These are phyloP conservation scores for Plusia festucae DNA, from an alignment of 2,888 invertebrate species.

Conservation along the genomic window DNA sequence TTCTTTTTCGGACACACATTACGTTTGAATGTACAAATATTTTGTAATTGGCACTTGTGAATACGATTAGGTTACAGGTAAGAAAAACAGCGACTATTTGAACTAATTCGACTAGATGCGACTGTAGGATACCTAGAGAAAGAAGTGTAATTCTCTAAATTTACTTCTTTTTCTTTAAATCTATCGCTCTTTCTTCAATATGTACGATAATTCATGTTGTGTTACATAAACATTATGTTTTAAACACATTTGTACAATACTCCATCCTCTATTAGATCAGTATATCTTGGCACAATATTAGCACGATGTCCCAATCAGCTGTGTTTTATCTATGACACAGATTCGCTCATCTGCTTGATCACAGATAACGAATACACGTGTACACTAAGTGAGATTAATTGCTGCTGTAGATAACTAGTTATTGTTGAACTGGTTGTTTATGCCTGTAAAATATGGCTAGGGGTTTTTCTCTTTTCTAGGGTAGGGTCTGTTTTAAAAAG, in stretches of 20 bases:
- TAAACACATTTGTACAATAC: neutral
- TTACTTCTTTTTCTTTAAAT: too few species aligned
- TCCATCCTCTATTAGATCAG: conserved; percentile 24
- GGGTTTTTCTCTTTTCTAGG: neutral
- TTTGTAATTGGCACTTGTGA: too few species aligned
- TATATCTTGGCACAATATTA: conserved; percentile 22
- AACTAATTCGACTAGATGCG: too few species aligned
- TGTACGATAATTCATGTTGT: too few species aligned
- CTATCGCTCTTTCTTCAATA: too few species aligned
- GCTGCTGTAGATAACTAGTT: conserved; percentile 39
- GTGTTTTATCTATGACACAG: conserved; percentile 46
- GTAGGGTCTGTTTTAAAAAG: neutral
- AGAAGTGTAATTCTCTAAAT: too few species aligned
- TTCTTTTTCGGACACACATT: too few species aligned
- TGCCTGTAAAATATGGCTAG: neutral
- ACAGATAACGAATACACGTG: conserved; percentile 33
- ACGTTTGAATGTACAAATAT: too few species aligned
- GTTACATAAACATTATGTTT: too few species aligned
- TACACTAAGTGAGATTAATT: conserved; percentile 47
- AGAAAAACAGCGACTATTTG: too few species aligned
- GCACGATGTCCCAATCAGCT: conserved; percentile 42
- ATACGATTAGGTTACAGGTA: too few species aligned
- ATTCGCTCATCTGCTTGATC: conserved; percentile 43
- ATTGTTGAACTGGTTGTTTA: conserved; percentile 28
- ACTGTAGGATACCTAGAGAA: too few species aligned